Conservation (phyloP, 2,113 vertebrate genomes). For the Geococcyx californianus region DNA sequence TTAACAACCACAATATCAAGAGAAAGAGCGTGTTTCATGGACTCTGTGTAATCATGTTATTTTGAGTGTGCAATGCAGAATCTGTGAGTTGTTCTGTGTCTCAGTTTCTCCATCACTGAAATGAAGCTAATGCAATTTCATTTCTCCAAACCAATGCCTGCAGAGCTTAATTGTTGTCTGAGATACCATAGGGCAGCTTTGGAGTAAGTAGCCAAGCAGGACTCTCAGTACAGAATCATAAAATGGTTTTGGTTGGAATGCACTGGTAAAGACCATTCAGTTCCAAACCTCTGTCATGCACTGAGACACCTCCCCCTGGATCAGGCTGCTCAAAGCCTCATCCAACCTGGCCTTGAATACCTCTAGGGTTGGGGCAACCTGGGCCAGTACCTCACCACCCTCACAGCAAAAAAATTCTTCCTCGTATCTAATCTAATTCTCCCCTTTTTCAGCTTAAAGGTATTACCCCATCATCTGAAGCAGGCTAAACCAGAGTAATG, state of each 20-base stretch:
- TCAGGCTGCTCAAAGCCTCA: no score
- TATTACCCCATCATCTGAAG: neutral
- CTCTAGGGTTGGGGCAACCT: no score
- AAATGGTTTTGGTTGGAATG: no score
- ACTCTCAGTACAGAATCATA: neutral
- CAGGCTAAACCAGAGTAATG: neutral
- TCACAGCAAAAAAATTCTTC: no score
- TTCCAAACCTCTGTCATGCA: no score
- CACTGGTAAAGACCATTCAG: no score
- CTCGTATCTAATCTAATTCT: no score
- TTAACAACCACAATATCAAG: neutral
- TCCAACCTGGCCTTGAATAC: no score
- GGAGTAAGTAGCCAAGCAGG: neutral
- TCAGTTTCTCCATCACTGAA: neutral
- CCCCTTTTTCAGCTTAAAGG: no score
- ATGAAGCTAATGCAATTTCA: neutral
- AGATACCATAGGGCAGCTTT: neutral
- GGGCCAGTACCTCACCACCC: no score
- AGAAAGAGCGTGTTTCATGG: neutral
- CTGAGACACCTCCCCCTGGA: no score
- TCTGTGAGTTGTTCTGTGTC: neutral
- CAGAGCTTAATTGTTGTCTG: neutral
- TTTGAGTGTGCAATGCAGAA: no score
- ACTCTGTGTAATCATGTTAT: fast-evolving
- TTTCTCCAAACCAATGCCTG: neutral